Evolutionary conservation across 1,140 invertebrate genomes (phyloP).

Genomic region (Rhopalosiphum padi): DNA sequence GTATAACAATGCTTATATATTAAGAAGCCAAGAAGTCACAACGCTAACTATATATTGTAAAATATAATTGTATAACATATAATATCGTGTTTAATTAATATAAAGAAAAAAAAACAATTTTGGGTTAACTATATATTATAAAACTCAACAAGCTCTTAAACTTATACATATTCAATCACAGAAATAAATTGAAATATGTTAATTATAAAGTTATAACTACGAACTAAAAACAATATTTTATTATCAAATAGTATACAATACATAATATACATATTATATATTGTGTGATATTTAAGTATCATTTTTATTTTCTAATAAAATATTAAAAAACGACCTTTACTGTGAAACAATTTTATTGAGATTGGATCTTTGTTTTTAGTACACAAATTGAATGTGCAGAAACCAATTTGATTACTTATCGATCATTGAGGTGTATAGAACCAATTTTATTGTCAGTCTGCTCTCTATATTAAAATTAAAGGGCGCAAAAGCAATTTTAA

Average conservation of each 20-base stretch:
- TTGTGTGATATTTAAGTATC: neutral
- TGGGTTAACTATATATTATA: no score
- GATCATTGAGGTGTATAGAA: neutral
- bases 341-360: neutral
- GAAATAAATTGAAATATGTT: no score
- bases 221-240: neutral
- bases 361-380: neutral
- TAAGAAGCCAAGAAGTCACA: no score
- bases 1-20: no score
- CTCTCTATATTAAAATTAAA: neutral
- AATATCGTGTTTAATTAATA: no score
- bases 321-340: neutral
- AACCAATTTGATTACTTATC: conserved; percentile 10
- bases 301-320: neutral
- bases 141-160: no score
- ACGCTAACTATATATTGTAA: no score
- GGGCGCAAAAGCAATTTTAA: conserved; percentile 2
- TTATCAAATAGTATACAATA: neutral
- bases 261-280: neutral
- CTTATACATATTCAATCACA: no score
- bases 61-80: no score
- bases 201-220: neutral
- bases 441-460: neutral
- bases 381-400: neutral
- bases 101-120: no score